Evolutionary conservation across 2,888 invertebrate genomes (phyloP).

Genomic region (Operophtera brumata): DNA sequence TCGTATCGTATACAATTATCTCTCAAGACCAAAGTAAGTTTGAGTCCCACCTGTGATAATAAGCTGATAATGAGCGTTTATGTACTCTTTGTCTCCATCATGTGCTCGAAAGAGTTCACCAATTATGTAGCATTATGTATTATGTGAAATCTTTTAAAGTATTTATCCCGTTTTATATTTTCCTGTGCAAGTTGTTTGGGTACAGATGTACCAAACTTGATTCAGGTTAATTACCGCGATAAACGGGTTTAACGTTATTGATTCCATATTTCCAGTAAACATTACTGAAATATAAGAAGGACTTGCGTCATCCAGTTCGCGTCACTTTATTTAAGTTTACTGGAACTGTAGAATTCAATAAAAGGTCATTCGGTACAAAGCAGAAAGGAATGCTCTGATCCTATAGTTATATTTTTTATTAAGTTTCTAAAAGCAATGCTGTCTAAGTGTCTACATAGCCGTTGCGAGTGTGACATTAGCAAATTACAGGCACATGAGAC

Average conservation of each 20-base stretch:
- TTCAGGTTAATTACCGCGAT: conserved; percentile 3
- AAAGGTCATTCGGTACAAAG: conserved; percentile 6
- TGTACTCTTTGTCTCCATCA: too few relatives aligned
- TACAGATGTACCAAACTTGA: neutral
- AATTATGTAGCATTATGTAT: too few relatives aligned
- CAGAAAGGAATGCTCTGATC: neutral
- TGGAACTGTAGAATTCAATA: conserved; percentile 4
- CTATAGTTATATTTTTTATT: neutral
- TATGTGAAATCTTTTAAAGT: too few relatives aligned
- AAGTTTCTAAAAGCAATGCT: neutral
- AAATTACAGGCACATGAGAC: too few relatives aligned
- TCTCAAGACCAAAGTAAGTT: too few relatives aligned
- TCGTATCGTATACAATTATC: too few relatives aligned
- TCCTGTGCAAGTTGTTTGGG: neutral
- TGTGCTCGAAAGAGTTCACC: too few relatives aligned
- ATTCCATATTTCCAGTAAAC: conserved; percentile 29
- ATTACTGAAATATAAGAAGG: conserved; percentile 36
- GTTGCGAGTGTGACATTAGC: too few relatives aligned
- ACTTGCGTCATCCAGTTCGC: conserved; percentile 51
- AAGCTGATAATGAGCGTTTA: too few relatives aligned
- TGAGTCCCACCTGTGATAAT: too few relatives aligned
- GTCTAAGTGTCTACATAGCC: too few relatives aligned
- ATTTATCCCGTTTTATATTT: neutral
- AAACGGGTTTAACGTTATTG: neutral
- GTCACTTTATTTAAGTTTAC: conserved; percentile 28